Evolutionary conservation across 2,113 vertebrate genomes (phyloP).

Genomic region (Amblyopsis rosae): DNA sequence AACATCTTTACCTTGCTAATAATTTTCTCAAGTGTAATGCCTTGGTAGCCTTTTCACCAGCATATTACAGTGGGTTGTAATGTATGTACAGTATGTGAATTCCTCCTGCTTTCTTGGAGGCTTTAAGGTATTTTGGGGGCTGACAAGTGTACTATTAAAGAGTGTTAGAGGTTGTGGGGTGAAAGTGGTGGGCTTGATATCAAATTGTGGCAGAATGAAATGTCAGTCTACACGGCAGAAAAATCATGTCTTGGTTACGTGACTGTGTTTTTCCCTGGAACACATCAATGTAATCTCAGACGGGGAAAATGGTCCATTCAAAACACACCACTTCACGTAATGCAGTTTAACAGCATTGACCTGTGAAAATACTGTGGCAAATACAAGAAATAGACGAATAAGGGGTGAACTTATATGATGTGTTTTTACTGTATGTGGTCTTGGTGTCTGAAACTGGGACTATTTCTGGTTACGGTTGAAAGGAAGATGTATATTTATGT

Average conservation of each 20-base stretch:
- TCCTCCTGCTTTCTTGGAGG: slow-evolving; percentile 40
- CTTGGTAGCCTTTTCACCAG: slow-evolving; percentile 74
- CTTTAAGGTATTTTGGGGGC: slow-evolving; percentile 42
- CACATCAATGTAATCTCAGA: slow-evolving; percentile 37
- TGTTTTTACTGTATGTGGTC: slow-evolving; percentile 62
- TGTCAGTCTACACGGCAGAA: slow-evolving; percentile 22
- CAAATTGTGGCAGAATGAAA: slow-evolving; percentile 16
- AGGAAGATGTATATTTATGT: slow-evolving; percentile 70
- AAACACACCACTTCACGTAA: slow-evolving; percentile 19
- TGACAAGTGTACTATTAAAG: not conserved
- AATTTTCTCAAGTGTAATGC: slow-evolving; percentile 65
- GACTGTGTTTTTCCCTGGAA: slow-evolving; percentile 36
- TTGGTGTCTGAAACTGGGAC: slow-evolving; percentile 59
- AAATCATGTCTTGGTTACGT: slow-evolving; percentile 42
- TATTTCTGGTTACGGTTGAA: slow-evolving; percentile 60
- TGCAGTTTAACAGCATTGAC: slow-evolving; percentile 34
- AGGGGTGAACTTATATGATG: slow-evolving; percentile 38
- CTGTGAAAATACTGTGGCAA: slow-evolving; percentile 14
- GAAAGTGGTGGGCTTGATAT: not conserved
- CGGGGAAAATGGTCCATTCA: slow-evolving; percentile 17
- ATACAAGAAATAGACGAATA: not conserved
- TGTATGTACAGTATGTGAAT: slow-evolving; percentile 37
- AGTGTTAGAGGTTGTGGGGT: not conserved
- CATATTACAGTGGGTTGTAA: slow-evolving; percentile 55
- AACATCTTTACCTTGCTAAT: slow-evolving; percentile 25